Evolutionary conservation across 92 coral and sea anemone genomes (phyloP).

Genomic region (Epizoanthus scotinus): DNA sequence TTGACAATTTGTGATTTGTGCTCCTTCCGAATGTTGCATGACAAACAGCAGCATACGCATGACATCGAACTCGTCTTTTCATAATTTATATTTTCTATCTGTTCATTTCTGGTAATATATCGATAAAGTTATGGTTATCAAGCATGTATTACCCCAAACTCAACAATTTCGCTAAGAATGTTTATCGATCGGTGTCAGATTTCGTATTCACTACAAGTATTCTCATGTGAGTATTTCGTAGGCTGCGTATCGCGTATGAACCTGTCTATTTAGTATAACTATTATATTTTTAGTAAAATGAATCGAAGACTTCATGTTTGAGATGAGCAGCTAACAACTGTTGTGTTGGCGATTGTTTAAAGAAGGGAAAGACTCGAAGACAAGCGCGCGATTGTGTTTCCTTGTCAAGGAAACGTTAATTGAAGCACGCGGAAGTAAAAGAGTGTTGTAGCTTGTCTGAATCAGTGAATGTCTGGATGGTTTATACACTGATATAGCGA

Average conservation of each 20-base stretch:
- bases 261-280: too few relatives aligned
- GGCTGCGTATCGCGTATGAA: too few relatives aligned
- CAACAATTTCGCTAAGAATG: too few relatives aligned
- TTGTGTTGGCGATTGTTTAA: neutral
- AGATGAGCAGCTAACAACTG: neutral
- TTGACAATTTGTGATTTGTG: too few relatives aligned
- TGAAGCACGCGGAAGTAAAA: slow-evolving; percentile 13
- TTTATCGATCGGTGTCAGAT: too few relatives aligned
- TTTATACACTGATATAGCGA: too few relatives aligned
- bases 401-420: neutral
- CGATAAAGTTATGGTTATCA: too few relatives aligned
- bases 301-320: neutral
- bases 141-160: too few relatives aligned
- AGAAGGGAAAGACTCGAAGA: neutral
- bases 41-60: neutral
- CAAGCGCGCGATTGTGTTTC: neutral
- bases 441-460: neutral
- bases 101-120: too few relatives aligned
- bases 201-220: too few relatives aligned
- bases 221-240: too few relatives aligned
- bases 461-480: neutral
- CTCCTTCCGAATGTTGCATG: neutral
- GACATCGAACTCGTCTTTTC: neutral
- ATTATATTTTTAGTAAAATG: neutral
- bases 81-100: neutral